Evolutionary conservation across 2,888 invertebrate species (phyloP).

Genomic region (Arge pagana): DNA sequence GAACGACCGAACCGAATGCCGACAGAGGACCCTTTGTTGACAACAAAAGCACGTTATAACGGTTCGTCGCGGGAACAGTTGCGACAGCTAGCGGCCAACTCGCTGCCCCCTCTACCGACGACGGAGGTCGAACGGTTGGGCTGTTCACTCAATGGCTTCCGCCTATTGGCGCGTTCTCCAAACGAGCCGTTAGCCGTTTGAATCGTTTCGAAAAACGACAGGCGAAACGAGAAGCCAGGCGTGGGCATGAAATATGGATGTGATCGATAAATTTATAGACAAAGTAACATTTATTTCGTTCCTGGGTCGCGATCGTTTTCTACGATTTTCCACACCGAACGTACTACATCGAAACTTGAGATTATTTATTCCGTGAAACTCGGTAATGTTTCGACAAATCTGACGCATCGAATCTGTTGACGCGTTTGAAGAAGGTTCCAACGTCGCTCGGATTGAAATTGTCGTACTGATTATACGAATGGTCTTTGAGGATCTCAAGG

Average conservation of each 20-base stretch:
- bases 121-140: neutral
- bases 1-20: slow-evolving; percentile 19
- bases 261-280: too few relatives aligned
- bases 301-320: too few relatives aligned
- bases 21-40: slow-evolving; percentile 29
- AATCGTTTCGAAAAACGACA: too few relatives aligned
- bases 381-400: too few relatives aligned
- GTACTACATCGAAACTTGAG: too few relatives aligned
- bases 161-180: neutral
- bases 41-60: slow-evolving; percentile 33
- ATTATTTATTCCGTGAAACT: too few relatives aligned
- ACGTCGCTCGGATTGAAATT: neutral
- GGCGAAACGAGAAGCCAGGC: too few relatives aligned
- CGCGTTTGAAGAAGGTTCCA: too few relatives aligned
- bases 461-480: neutral
- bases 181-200: slow-evolving; percentile 3
- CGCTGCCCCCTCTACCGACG: neutral
- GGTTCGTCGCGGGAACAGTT: slow-evolving; percentile 29
- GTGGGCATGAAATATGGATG: too few relatives aligned
- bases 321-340: too few relatives aligned
- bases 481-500: neutral
- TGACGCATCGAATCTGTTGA: too few relatives aligned
- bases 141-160: slow-evolving; percentile 5
- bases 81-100: slow-evolving; percentile 1
- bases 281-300: too few relatives aligned